Evolutionary conservation across 2,113 vertebrate species (phyloP).

Genomic region (Galemys pyrenaicus): DNA sequence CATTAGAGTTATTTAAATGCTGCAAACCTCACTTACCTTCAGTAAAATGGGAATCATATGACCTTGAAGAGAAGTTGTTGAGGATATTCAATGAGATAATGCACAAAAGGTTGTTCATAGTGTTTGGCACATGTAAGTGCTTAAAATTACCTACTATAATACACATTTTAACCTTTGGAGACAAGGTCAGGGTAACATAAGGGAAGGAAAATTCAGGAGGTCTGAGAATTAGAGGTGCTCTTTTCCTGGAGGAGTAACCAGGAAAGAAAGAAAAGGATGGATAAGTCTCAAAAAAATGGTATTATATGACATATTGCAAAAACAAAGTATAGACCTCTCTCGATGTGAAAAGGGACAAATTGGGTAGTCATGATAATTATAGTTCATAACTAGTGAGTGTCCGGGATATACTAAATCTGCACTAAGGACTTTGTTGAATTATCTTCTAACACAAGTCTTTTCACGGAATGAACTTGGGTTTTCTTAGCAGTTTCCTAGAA

Average conservation of each 20-base stretch:
- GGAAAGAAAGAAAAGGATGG: not conserved
- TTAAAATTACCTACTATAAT: not conserved
- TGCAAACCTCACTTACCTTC: not conserved
- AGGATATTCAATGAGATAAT: not conserved
- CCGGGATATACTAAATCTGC: not conserved
- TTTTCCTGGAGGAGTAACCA: not conserved
- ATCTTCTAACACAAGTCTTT: not conserved
- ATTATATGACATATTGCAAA: not conserved
- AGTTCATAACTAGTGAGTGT: not conserved
- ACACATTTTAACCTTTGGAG: not conserved
- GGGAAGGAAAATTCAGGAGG: not conserved
- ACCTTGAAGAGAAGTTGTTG: not conserved
- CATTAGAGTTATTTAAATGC: not conserved
- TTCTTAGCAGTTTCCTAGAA: not conserved
- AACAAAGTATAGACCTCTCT: not conserved
- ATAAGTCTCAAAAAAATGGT: not conserved
- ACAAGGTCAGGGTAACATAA: not conserved
- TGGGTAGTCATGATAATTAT: not conserved
- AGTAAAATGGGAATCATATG: not conserved
- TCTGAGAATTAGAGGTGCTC: not conserved
- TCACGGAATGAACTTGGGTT: not conserved
- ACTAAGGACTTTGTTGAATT: not conserved
- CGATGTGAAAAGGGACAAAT: not conserved
- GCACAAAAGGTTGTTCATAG: not conserved
- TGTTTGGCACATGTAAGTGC: not conserved